Evolutionary conservation across 2,888 invertebrate species (phyloP).

Genomic region (Tachina grossa): DNA sequence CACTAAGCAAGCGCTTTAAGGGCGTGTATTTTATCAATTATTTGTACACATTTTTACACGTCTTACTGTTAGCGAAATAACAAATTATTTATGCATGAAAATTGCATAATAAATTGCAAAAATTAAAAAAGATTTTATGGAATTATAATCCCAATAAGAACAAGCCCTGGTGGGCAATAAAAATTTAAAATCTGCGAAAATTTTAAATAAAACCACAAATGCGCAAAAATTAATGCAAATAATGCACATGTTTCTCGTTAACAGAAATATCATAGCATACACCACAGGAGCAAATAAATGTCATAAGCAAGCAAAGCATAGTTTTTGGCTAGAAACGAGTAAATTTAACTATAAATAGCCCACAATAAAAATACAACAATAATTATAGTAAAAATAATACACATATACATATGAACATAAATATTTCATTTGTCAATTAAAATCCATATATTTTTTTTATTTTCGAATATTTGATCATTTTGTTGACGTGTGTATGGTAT

Average conservation of each 20-base stretch:
- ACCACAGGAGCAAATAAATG: conserved; percentile 59
- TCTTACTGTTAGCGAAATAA: conserved; percentile 39
- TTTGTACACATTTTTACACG: neutral
- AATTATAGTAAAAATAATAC: conserved; percentile 15
- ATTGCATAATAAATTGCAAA: conserved; percentile 59
- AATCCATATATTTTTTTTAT: conserved; percentile 60
- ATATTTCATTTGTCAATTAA: conserved; percentile 55
- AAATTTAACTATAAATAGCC: conserved; percentile 11
- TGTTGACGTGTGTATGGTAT: neutral
- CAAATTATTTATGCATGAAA: conserved; percentile 61
- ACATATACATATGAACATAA: neutral
- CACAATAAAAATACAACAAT: conserved; percentile 43
- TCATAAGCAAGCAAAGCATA: conserved; percentile 49
- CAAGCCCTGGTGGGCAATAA: conserved; percentile 45
- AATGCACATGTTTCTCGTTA: conserved; percentile 38
- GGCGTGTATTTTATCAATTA: neutral
- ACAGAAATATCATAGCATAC: conserved; percentile 50
- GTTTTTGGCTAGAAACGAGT: neutral
- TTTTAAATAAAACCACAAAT: conserved; percentile 59
- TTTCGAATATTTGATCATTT: conserved; percentile 34
- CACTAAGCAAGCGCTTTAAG: neutral
- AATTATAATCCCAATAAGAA: conserved; percentile 43
- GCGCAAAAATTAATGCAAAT: conserved; percentile 60
- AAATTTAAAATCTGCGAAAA: conserved; percentile 43
- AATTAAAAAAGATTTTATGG: conserved; percentile 12